Evolutionary conservation across 2,888 invertebrate genomes (phyloP).

Genomic region (Hemistola chrysoprasaria): DNA sequence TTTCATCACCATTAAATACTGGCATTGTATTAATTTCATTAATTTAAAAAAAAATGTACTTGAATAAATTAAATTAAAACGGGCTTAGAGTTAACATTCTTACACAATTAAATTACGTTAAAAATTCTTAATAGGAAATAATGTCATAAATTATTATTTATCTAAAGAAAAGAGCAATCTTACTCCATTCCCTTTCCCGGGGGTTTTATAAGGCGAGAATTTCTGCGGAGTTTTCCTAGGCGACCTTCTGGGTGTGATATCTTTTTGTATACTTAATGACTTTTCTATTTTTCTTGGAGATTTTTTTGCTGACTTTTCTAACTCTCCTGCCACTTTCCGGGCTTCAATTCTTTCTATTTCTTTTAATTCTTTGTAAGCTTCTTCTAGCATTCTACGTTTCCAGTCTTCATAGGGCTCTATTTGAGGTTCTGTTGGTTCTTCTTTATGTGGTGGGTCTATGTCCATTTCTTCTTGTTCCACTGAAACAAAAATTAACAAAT

Average conservation of each 20-base stretch:
- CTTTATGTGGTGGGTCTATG: conserved; percentile 37
- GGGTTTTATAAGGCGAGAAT: conserved; percentile 58
- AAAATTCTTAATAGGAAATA: too few species aligned
- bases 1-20: too few species aligned
- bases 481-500: too few species aligned
- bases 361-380: conserved; percentile 63
- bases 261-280: conserved; percentile 1
- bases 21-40: too few species aligned
- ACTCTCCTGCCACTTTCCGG: conserved; percentile 1
- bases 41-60: too few species aligned
- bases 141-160: too few species aligned
- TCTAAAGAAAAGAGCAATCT: conserved; percentile 57
- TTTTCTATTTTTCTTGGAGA: conserved; percentile 1
- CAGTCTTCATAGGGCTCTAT: conserved; percentile 84
- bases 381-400: conserved; percentile 81
- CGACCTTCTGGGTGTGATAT: conserved; percentile 48
- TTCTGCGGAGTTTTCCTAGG: conserved; percentile 63
- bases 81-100: too few species aligned
- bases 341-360: conserved; percentile 36
- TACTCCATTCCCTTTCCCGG: conserved; percentile 47
- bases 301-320: too few species aligned
- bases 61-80: too few species aligned
- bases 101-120: too few species aligned
- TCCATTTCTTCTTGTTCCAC: conserved; percentile 51
- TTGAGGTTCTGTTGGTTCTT: conserved; percentile 41